Percentiles rank a stretch among this genome's conserved stretches.
Conservation (phyloP, 1,140 invertebrate genomes). For the Acromyrmex echinatior region DNA sequence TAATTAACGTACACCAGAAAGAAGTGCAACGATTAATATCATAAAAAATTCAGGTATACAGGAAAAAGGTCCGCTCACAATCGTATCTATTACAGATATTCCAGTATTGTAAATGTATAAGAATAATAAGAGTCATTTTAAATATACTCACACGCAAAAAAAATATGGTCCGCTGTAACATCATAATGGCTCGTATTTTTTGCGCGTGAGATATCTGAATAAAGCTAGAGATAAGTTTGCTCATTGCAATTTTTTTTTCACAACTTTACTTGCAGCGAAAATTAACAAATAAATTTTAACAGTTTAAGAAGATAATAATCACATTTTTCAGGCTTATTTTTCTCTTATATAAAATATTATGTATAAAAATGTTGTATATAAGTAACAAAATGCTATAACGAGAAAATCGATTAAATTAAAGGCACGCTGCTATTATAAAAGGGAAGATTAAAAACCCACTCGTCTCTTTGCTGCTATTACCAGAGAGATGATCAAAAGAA, state of each 20-base stretch:
- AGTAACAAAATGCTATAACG: conserved; percentile 34
- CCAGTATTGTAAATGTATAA: too few species aligned
- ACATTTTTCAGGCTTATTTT: not conserved
- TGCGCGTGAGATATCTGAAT: not conserved
- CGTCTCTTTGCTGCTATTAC: conserved; percentile 65
- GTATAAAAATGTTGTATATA: not conserved
- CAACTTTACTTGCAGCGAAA: not conserved
- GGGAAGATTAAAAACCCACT: conserved; percentile 62
- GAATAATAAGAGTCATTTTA: too few species aligned
- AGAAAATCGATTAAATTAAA: conserved; percentile 56
- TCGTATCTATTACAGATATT: too few species aligned
- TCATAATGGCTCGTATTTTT: too few species aligned
- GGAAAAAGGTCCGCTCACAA: not conserved
- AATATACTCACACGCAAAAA: too few species aligned
- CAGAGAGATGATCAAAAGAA: conserved; percentile 66
- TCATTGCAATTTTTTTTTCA: not conserved
- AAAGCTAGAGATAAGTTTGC: not conserved
- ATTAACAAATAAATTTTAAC: conserved; percentile 3
- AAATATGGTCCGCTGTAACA: too few species aligned
- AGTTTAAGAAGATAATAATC: conserved; percentile 31
- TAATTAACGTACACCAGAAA: conserved; percentile 62
- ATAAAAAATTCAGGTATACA: not conserved
- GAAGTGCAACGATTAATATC: not conserved
- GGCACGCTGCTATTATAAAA: conserved; percentile 60
- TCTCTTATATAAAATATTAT: not conserved